Base-by-base conservation (phyloP, 2,113 vertebrate species). In the Sinocyclocheilus anshuiensis region DNA sequence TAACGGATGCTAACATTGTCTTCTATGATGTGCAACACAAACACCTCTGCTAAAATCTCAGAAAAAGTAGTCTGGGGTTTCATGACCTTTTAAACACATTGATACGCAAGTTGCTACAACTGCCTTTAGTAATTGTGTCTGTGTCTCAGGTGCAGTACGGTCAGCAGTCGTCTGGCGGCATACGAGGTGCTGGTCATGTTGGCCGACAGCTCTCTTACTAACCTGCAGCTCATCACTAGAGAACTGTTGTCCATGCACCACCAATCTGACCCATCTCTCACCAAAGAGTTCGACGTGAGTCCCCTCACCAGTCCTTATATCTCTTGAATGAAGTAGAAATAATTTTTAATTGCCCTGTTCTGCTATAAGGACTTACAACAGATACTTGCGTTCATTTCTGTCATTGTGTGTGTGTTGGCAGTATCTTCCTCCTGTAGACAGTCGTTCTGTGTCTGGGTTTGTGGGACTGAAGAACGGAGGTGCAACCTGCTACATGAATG, bases 401-500 rank as follows among this genome's bases (percentile, higher is more conserved):
- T 45, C 75, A 81, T 50, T 45, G 45, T 45, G 42, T 45, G 42
- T 45, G 45, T 45, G 7, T 36, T 39, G 24, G 80, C 81, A 99
- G 98, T 99, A 97, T 91, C 96, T 99, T 4, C 98, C 98, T 7
- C 98, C 98, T 0, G 98, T 99, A 88, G 98, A 99, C 77, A 97
- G 97, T 91, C 95, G 98, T 20, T 98, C 97, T 13, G 92, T 96
- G 57, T 98, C 97, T 9, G 98, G 98, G 18, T 99, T 99, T 86
- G 98, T 99, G 85, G 98, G 98, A 0, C 90, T 99, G 88, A 98
- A 99, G 92, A 99, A 99, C 0, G 98, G 98, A 7, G 98, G 98
- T 1, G 98, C 98, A 10, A 99, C 98, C 0, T 99, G 98, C 92
- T 99, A 99, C 89, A 99, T 99, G 98, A 99, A 99, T 8, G 98